Evolutionary conservation across 2,797 vertebrate species (phyloP), one percentile per base, ranked within the genome.

Genomic region (Carduelis carduelis): DNA sequence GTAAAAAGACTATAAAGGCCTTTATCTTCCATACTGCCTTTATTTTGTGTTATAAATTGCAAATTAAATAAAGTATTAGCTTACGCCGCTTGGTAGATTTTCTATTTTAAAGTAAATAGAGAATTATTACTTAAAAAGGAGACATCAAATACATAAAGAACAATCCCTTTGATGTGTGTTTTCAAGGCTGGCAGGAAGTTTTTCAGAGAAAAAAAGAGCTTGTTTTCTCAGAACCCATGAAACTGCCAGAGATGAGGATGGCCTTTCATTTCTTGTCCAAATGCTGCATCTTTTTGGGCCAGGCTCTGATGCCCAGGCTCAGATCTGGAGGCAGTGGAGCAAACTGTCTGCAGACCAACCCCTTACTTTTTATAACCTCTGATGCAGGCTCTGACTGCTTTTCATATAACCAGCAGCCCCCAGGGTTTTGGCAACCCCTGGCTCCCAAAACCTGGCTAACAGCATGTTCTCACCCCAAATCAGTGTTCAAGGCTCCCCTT

Each of bases 391-490:
- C 46, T 69, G 46, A 14, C 22, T 66, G 23, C 46, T 68, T 24
- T 37, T 86, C 12, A 0, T 27, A 47, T 9, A 26, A 11, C 14
- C 12, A 49, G 27, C 3, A 74, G 28, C 39, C 24, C 14, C 0
- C 1, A 66, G 46, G 37, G 66, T 44, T 76, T 49, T 24, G 49
- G 24, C 66, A 93, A 46, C 5, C 3, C 0, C 63, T 50, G n/a
- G 26, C 7, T 82, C 47, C 19, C 30, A n/a, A 11, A 0, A 2
- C 15, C 26, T 44, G 47, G 20, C 52, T 63, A 60, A 35, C 5
- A 12, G 27, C 3, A 0, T 0, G 0, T 32, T 76, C 64, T 69
- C 44, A 46, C 53, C 43, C 75, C 4, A 2, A n/a, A 41, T 6
- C 64, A 20, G 5, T 8, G 35, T 26, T 65, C 1, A 0, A 43